Percentiles rank a stretch among this genome's conserved stretches.
Conservation (phyloP, 2,113 vertebrate species). For the Isichthys henryi region DNA sequence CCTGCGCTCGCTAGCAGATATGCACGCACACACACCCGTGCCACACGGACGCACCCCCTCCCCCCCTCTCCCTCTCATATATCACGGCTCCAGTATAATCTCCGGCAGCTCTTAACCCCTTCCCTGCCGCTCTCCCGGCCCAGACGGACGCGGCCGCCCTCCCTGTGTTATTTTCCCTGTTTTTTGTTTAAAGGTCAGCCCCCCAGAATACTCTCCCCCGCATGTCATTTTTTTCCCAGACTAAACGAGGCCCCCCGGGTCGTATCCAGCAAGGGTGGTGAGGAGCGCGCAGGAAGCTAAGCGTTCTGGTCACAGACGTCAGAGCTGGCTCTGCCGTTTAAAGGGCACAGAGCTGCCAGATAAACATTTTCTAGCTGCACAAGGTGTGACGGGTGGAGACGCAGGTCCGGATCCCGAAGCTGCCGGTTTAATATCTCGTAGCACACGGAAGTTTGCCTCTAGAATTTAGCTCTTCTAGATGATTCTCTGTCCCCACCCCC, state of each 20-base stretch:
- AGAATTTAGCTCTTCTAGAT: neutral
- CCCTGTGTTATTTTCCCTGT: neutral
- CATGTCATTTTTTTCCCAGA: constrained; percentile 12
- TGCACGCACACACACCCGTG: neutral
- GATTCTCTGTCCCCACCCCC: neutral
- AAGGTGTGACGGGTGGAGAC: neutral
- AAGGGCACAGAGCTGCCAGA: neutral
- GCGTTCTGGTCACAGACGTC: too few species aligned
- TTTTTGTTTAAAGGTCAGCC: neutral
- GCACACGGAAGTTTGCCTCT: neutral
- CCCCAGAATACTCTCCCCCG: neutral
- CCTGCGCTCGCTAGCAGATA: neutral
- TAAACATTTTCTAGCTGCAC: neutral
- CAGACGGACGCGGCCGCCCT: neutral
- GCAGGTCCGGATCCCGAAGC: neutral
- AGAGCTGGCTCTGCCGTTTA: neutral
- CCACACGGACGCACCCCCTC: neutral
- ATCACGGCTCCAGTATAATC: neutral
- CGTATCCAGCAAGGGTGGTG: neutral
- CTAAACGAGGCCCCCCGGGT: constrained; percentile 10
- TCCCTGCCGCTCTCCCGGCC: neutral
- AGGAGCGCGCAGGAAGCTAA: neutral
- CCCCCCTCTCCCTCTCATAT: neutral
- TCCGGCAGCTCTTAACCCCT: constrained; percentile 2
- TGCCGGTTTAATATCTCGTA: neutral